Evolutionary conservation across 2,113 vertebrate genomes (phyloP).

Genomic region (Gambusia holbrooki): DNA sequence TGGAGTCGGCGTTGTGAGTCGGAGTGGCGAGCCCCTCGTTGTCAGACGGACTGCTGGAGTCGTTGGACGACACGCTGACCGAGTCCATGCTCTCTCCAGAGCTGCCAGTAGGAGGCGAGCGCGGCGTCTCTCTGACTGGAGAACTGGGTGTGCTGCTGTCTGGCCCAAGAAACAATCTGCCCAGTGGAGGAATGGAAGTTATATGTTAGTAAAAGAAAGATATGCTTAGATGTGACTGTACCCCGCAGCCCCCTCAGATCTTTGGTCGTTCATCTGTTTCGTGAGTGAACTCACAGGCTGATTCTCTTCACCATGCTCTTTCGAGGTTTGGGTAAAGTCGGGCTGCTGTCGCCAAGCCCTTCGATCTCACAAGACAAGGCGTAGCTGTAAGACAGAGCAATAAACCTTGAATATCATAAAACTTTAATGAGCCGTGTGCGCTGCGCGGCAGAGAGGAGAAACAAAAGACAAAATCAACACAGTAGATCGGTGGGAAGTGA

Average conservation of each 20-base stretch:
- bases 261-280: background rate
- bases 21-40: slow-evolving; percentile 78
- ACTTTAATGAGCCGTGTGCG: background rate
- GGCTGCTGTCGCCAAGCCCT: slow-evolving; percentile 82
- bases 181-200: slow-evolving; percentile 11
- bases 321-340: slow-evolving; percentile 86
- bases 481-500: slow-evolving; percentile 46
- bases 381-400: slow-evolving; percentile 78
- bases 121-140: slow-evolving; percentile 84
- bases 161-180: slow-evolving; percentile 87
- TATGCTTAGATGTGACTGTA: background rate
- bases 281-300: slow-evolving; percentile 87
- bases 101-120: slow-evolving; percentile 86
- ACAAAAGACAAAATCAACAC: slow-evolving; percentile 17
- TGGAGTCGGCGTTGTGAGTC: slow-evolving; percentile 74
- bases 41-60: slow-evolving; percentile 88
- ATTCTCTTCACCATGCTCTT: slow-evolving; percentile 97
- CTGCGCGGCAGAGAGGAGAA: background rate
- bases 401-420: slow-evolving; percentile 11
- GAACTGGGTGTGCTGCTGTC: slow-evolving; percentile 81
- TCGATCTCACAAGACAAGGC: slow-evolving; percentile 88
- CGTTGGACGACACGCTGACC: slow-evolving; percentile 90
- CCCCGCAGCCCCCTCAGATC: no score
- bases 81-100: slow-evolving; percentile 94
- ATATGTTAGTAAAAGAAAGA: slow-evolving; percentile 41